Percentiles rank a stretch among this genome's conserved stretches.
Evolutionary conservation across 2,888 invertebrate species (phyloP).

Genomic region (Theretra japonica): DNA sequence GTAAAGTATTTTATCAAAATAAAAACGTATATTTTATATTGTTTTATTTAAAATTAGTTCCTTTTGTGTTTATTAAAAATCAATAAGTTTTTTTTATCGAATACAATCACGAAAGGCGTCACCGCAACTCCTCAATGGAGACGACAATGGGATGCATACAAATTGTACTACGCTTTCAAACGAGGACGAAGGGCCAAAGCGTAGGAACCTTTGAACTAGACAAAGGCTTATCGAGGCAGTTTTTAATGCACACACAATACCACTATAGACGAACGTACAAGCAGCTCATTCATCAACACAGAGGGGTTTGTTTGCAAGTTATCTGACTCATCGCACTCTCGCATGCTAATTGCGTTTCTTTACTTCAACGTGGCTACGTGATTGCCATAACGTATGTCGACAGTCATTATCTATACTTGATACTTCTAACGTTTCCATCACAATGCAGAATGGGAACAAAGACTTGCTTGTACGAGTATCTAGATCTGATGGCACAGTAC

Average conservation of each 20-base stretch:
- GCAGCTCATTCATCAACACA: conserved; percentile 18
- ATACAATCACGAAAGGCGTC: neutral
- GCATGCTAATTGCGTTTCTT: conserved; percentile 52
- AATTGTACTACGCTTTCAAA: neutral
- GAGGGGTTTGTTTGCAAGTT: conserved; percentile 47
- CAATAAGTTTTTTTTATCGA: no score
- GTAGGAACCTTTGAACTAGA: conserved; percentile 24
- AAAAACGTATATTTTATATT: no score
- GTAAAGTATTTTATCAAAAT: no score
- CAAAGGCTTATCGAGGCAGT: conserved; percentile 14
- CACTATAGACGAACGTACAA: neutral
- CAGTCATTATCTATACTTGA: conserved; percentile 20
- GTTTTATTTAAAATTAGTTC: no score
- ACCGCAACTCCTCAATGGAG: neutral
- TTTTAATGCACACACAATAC: conserved; percentile 7
- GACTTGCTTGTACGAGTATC: conserved; percentile 2
- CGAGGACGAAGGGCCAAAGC: conserved; percentile 4
- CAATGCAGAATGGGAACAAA: neutral
- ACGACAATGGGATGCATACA: neutral
- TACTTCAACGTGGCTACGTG: conserved; percentile 50
- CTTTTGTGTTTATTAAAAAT: no score
- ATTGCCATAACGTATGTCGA: conserved; percentile 44
- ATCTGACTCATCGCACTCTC: conserved; percentile 57
- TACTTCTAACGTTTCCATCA: conserved; percentile 6
- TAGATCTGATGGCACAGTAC: neutral